Conservation (phyloP, 2,797 vertebrate species). For the Hippoglossus hippoglossus region DNA sequence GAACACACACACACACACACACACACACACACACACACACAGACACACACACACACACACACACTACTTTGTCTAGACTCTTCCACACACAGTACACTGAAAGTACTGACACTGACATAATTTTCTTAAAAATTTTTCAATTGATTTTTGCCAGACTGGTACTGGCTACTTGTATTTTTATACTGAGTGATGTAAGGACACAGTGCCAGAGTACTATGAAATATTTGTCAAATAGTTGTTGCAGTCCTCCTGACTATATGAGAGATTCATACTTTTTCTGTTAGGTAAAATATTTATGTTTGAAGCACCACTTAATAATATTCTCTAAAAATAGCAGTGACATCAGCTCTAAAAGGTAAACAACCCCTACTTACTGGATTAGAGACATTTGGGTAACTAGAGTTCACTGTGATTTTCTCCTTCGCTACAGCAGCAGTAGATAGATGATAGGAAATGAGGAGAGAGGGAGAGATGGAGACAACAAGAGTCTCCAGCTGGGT, state of each 20-base stretch:
- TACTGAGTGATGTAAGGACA: not conserved
- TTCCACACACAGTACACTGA: no score
- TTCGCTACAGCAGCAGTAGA: not conserved
- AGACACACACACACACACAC: no score
- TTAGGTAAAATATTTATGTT: not conserved
- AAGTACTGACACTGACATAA: no score
- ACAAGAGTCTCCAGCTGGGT: not conserved
- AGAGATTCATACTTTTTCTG: no score
- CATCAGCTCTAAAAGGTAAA: constrained; percentile 41
- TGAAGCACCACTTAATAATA: constrained; percentile 14
- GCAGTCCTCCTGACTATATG: no score
- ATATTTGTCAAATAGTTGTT: no score
- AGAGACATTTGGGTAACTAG: constrained; percentile 30
- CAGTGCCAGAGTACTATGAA: not conserved
- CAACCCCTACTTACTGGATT: constrained; percentile 41
- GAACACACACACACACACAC: not conserved
- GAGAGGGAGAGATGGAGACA: not conserved
- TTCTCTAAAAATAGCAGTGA: constrained; percentile 41
- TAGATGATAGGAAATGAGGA: constrained; percentile 16
- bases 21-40: no score
- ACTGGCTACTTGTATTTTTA: no score
- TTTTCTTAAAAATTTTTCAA: no score
- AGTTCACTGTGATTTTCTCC: constrained; percentile 5
- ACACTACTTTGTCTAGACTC: no score
- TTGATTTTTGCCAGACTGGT: no score